These are phyloP conservation scores for Meloidogyne chitwoodi DNA, from an alignment of 1,140 invertebrate species.

Conservation along the genomic window DNA sequence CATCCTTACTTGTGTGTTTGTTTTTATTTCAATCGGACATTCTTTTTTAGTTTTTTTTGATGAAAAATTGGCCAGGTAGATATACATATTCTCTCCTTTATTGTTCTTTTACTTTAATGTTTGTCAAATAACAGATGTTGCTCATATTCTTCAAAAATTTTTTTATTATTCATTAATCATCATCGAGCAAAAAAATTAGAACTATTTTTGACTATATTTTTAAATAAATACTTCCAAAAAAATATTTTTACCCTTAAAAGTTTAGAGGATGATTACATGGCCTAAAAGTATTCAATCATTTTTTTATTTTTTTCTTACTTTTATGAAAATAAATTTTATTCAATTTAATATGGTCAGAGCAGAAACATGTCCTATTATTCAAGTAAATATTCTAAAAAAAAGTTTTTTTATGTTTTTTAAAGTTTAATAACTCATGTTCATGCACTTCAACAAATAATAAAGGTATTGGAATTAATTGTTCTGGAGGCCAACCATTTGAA, in stretches of 20 bases:
- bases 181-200: too few relatives aligned
- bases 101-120: background rate
- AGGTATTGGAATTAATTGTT: background rate
- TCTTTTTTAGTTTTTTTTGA: background rate
- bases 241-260: background rate
- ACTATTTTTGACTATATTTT: too few relatives aligned
- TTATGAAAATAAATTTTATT: background rate
- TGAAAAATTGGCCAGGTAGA: background rate
- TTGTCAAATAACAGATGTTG: background rate
- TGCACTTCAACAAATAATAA: background rate
- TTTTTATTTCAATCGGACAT: background rate
- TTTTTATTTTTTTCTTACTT: background rate
- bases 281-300: background rate
- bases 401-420: background rate
- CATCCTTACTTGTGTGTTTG: background rate
- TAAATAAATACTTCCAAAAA: background rate
- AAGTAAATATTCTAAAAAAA: background rate
- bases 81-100: background rate
- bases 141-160: background rate
- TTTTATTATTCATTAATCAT: background rate
- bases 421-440: background rate
- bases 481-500: slow-evolving; percentile 3
- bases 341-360: background rate
- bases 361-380: background rate
- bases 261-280: too few relatives aligned